Percentiles rank a stretch among this genome's conserved stretches.
Conservation (phyloP, 1,140 invertebrate species). For the Leptopilina boulardi region DNA sequence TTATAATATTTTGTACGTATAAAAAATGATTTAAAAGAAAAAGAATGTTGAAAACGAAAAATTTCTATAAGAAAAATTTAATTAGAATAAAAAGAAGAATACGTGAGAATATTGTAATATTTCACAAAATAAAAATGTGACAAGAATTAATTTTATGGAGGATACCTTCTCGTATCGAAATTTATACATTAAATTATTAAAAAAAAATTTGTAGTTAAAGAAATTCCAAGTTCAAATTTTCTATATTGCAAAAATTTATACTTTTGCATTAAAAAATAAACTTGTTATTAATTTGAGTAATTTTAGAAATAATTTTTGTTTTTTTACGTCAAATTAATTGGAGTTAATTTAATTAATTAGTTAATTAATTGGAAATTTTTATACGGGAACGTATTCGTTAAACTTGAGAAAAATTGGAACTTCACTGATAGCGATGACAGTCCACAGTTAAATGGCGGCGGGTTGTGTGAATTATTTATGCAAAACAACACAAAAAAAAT, state of each 20-base stretch:
- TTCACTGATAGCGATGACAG: slow-evolving; percentile 52
- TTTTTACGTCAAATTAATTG: too few species aligned
- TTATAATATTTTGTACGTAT: too few species aligned
- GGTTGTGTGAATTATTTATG: slow-evolving; percentile 55
- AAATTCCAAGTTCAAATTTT: too few species aligned
- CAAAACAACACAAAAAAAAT: slow-evolving; percentile 59
- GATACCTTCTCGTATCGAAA: not conserved
- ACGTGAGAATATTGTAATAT: not conserved
- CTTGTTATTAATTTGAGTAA: too few species aligned
- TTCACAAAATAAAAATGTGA: not conserved
- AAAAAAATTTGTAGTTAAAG: too few species aligned
- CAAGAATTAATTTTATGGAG: slow-evolving; percentile 4
- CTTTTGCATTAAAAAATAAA: too few species aligned
- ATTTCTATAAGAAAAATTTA: not conserved
- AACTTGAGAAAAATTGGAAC: slow-evolving; percentile 40
- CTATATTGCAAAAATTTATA: too few species aligned
- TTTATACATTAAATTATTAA: not conserved
- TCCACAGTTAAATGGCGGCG: slow-evolving; percentile 52
- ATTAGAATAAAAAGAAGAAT: not conserved
- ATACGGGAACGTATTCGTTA: not conserved
- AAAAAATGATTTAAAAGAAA: too few species aligned
- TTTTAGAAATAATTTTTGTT: too few species aligned
- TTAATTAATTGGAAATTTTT: not conserved
- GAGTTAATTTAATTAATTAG: not conserved
- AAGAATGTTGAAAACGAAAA: not conserved